Conservation (phyloP, 2,888 invertebrate species). For the Athalia cordata region DNA sequence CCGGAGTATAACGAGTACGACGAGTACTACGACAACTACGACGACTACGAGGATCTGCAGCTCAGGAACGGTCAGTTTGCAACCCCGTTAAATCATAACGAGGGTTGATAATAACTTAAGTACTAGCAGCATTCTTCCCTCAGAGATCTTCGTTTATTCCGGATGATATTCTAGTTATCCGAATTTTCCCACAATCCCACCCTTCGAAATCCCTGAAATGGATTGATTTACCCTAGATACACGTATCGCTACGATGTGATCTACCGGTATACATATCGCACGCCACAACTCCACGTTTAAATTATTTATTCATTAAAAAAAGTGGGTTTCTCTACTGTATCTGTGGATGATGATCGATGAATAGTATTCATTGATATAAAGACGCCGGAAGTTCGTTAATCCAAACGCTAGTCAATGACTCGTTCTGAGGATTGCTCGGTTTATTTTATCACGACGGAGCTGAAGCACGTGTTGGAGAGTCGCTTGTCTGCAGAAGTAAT, state of each 20-base stretch:
- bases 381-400: not conserved
- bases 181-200: no score
- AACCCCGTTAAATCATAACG: not conserved
- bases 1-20: conserved; percentile 59
- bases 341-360: not conserved
- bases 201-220: no score
- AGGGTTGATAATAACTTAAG: no score
- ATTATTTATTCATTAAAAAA: no score
- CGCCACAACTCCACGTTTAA: no score
- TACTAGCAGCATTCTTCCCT: no score
- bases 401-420: conserved; percentile 33
- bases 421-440: conserved; percentile 13
- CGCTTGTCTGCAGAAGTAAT: not conserved
- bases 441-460: conserved; percentile 9
- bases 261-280: no score
- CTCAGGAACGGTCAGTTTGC: conserved; percentile 15
- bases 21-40: conserved; percentile 62
- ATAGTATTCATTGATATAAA: not conserved
- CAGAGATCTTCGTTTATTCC: no score
- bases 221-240: no score
- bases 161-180: no score
- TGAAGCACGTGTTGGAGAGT: conserved; percentile 18
- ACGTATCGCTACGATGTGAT: no score
- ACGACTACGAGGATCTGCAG: conserved; percentile 49
- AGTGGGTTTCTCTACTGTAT: no score